These are phyloP conservation scores for Pantherophis alleghaniensis DNA, from an alignment of 2,797 vertebrate genomes.

Conservation along the genomic window DNA sequence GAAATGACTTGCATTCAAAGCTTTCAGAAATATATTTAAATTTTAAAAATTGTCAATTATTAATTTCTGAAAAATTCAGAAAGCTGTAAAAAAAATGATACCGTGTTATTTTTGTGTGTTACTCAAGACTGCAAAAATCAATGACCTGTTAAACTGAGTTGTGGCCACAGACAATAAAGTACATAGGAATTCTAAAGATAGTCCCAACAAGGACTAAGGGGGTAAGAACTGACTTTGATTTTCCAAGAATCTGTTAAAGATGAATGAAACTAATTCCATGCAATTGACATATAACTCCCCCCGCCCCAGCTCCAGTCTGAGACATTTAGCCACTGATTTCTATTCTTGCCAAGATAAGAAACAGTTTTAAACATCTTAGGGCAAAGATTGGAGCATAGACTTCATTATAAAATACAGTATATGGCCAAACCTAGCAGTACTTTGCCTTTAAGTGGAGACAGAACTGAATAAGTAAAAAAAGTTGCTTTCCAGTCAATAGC, in stretches of 20 bases:
- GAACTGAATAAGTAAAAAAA: background rate
- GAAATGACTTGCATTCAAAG: background rate
- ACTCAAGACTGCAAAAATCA: background rate
- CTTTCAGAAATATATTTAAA: background rate
- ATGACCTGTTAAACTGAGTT: background rate
- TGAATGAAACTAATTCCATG: background rate
- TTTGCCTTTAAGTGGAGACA: background rate
- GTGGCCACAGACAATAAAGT: background rate
- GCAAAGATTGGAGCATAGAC: background rate
- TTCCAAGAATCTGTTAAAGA: background rate
- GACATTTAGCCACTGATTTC: background rate
- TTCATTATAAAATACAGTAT: background rate
- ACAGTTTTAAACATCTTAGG: background rate
- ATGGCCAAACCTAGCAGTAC: background rate
- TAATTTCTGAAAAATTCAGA: background rate
- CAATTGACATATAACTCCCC: background rate
- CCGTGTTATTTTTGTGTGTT: background rate
- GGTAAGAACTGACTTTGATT: background rate
- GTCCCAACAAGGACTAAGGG: background rate
- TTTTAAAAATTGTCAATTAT: background rate
- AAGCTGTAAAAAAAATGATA: background rate
- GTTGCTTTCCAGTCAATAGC: background rate
- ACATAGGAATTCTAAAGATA: background rate
- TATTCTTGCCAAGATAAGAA: background rate
- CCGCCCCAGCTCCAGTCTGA: background rate